Conservation (phyloP, 2,113 vertebrate species). For the Ardeotis arabs region DNA sequence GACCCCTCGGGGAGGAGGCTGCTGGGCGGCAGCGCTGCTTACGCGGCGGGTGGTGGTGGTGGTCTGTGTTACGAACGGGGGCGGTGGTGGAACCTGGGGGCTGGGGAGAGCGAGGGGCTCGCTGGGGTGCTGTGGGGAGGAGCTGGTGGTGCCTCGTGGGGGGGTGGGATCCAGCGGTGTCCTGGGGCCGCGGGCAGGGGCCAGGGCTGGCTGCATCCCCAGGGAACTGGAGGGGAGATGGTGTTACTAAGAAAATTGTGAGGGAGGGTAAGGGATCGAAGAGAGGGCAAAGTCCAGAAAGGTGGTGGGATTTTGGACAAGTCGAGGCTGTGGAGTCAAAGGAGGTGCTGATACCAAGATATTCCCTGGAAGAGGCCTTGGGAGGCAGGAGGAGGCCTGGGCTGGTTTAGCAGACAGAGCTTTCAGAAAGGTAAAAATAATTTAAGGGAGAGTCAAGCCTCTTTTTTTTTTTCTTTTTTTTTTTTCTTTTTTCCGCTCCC, state of each 20-base stretch:
- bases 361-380: background rate
- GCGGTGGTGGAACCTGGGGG: too few species aligned
- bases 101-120: background rate
- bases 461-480: background rate
- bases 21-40: background rate
- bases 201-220: background rate
- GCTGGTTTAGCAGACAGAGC: background rate
- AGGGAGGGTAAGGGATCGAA: background rate
- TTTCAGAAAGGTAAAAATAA: background rate
- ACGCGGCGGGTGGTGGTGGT: background rate
- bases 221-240: background rate
- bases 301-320: background rate
- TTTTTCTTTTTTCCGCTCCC: too few species aligned
- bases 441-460: background rate
- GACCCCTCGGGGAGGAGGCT: accelerated
- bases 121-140: accelerated
- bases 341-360: background rate
- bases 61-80: background rate
- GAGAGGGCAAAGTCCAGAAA: background rate
- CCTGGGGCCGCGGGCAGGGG: background rate
- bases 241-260: too few species aligned
- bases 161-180: background rate
- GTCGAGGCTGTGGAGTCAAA: background rate
- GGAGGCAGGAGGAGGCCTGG: background rate
- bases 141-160: background rate